Evolutionary conservation across 1,140 invertebrate genomes (phyloP).

Genomic region (Brachionus plicatilis): DNA sequence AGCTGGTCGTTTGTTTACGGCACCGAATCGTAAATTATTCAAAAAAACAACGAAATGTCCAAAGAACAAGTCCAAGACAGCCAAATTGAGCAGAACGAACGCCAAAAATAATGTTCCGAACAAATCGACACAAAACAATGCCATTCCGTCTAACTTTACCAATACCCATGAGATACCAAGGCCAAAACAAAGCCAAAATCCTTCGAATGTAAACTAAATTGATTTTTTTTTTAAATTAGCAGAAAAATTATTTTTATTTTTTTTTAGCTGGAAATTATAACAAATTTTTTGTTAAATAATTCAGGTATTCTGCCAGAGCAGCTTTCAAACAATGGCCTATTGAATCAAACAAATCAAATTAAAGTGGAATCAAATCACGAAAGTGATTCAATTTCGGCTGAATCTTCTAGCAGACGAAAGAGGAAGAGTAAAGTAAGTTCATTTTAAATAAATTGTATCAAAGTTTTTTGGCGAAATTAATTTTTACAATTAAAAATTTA

Average conservation of each 20-base stretch:
- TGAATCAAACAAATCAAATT: not conserved
- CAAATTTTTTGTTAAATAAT: not conserved
- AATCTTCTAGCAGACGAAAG: not conserved
- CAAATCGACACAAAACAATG: not conserved
- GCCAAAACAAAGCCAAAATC: not conserved
- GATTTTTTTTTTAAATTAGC: not conserved
- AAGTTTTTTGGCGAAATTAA: not conserved
- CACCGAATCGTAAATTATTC: not conserved
- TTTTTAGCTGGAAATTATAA: not conserved
- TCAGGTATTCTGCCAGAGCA: not conserved
- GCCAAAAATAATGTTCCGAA: not conserved
- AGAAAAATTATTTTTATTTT: not conserved
- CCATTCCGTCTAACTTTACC: not conserved
- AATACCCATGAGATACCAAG: not conserved
- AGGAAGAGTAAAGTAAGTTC: not conserved
- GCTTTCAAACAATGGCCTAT: not conserved
- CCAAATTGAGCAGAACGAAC: not conserved
- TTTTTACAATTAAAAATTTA: too few relatives aligned
- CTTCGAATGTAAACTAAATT: not conserved
- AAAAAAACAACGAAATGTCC: slow-evolving; percentile 19
- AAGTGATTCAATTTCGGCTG: not conserved
- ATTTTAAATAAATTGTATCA: not conserved
- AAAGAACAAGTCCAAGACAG: not conserved
- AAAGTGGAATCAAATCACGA: not conserved
- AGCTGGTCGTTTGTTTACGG: not conserved